Percentiles rank a stretch among this genome's conserved stretches.
These are phyloP conservation scores for Nannobrachium achirus DNA, from an alignment of 2,113 vertebrate species.

Conservation along the genomic window DNA sequence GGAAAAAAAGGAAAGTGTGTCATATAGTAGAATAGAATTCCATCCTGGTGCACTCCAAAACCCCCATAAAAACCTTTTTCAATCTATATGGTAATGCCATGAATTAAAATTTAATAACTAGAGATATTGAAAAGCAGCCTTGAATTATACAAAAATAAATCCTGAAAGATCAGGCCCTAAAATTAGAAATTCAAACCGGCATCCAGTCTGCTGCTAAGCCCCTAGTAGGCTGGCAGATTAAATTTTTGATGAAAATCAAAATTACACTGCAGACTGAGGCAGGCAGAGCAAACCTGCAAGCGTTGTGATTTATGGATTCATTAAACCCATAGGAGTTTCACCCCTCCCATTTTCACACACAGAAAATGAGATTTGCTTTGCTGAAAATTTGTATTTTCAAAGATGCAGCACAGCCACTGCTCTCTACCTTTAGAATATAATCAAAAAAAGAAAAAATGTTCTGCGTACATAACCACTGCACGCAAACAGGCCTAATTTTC, in stretches of 20 bases:
- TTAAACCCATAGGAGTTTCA: conserved; percentile 87
- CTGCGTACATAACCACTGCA: conserved; percentile 72
- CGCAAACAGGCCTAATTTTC: conserved; percentile 78
- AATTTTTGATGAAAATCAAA: conserved; percentile 93
- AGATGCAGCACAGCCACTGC: conserved; percentile 70
- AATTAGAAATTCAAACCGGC: conserved; percentile 99
- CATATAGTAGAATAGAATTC: conserved; percentile 84
- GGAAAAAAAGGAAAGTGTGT: conserved; percentile 73
- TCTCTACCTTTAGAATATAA: conserved; percentile 70
- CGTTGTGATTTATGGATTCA: conserved; percentile 96
- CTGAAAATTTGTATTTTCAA: conserved; percentile 77
- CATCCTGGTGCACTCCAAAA: conserved; percentile 76
- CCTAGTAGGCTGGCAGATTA: conserved; percentile 92
- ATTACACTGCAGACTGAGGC: conserved; percentile 86
- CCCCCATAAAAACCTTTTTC: conserved; percentile 92
- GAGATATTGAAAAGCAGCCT: conserved; percentile 99
- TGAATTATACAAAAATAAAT: conserved; percentile 99
- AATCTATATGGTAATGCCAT: conserved; percentile 99
- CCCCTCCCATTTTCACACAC: conserved; percentile 81
- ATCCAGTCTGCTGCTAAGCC: conserved; percentile 91
- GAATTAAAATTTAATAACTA: conserved; percentile 99
- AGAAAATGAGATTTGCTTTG: conserved; percentile 89
- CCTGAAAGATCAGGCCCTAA: conserved; percentile 98
- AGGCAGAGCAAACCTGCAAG: conserved; percentile 89
- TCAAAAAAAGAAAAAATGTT: conserved; percentile 56